phyloP scores from a whole-genome alignment of 2,888 invertebrate species.

The Polyploca ridens region DNA sequence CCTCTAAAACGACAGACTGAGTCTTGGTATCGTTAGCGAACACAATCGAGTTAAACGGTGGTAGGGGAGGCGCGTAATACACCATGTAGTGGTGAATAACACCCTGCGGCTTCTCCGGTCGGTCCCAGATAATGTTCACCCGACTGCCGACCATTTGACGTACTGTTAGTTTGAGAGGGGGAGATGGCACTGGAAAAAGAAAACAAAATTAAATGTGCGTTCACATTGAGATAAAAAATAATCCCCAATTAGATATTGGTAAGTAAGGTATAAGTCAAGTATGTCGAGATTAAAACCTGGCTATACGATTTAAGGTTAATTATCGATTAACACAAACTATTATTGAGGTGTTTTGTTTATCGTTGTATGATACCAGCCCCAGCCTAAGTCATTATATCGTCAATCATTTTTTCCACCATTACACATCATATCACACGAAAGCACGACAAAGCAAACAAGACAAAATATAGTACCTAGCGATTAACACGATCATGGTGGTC shows the following conservation, averaged over 20 bases:
- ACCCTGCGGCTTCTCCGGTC: conserved; percentile 87
- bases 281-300: no score
- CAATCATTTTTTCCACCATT: no score
- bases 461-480: not conserved
- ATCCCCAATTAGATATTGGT: no score
- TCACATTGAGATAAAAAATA: not conserved
- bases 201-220: not conserved
- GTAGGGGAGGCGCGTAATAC: conserved; percentile 87
- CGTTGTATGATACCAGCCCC: no score
- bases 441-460: not conserved
- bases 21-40: conserved; percentile 60
- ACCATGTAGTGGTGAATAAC: conserved; percentile 85
- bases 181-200: conserved; percentile 82
- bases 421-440: no score
- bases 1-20: conserved; percentile 78
- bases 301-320: no score
- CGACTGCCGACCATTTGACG: conserved; percentile 86
- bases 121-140: conserved; percentile 88
- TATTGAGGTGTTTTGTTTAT: no score
- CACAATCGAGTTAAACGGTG: conserved; percentile 76
- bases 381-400: no score
- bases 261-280: no score
- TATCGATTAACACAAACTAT: no score
- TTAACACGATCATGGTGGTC: not conserved
- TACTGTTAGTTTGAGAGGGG: conserved; percentile 87